Evolutionary conservation across 2,797 vertebrate genomes (phyloP).

Genomic region (Manis pentadactyla): DNA sequence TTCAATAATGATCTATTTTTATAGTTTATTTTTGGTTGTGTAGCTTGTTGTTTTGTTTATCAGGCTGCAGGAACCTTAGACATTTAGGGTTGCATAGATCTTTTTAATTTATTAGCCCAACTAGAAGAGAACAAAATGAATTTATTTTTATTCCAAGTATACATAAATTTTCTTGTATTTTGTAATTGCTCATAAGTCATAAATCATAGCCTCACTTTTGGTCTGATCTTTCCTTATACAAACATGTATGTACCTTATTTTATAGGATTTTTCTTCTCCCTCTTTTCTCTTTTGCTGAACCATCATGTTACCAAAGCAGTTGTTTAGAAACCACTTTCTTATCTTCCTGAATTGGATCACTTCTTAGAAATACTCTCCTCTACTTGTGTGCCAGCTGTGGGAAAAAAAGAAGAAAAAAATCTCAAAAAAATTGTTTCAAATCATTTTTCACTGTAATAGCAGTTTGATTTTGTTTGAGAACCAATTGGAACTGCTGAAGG

Average conservation of each 20-base stretch:
- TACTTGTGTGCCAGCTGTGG: neutral
- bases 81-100: conserved; percentile 69
- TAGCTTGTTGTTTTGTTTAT: conserved; percentile 85
- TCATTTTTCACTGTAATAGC: neutral
- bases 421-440: neutral
- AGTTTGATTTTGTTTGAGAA: conserved; percentile 21
- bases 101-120: conserved; percentile 84
- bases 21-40: conserved; percentile 85
- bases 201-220: conserved; percentile 72
- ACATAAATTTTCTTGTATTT: conserved; percentile 81
- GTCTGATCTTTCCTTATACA: neutral
- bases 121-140: conserved; percentile 77
- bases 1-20: conserved; percentile 88
- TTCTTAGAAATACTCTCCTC: neutral
- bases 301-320: neutral
- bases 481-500: neutral
- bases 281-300: conserved; percentile 27
- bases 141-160: conserved; percentile 77
- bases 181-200: conserved; percentile 79
- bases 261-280: neutral
- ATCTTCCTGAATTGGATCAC: neutral
- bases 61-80: conserved; percentile 76
- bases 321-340: conserved; percentile 43
- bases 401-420: neutral
- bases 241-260: conserved; percentile 10